phyloP scores from a whole-genome alignment of 2,113 vertebrate species.

The Propithecus coquereli region DNA sequence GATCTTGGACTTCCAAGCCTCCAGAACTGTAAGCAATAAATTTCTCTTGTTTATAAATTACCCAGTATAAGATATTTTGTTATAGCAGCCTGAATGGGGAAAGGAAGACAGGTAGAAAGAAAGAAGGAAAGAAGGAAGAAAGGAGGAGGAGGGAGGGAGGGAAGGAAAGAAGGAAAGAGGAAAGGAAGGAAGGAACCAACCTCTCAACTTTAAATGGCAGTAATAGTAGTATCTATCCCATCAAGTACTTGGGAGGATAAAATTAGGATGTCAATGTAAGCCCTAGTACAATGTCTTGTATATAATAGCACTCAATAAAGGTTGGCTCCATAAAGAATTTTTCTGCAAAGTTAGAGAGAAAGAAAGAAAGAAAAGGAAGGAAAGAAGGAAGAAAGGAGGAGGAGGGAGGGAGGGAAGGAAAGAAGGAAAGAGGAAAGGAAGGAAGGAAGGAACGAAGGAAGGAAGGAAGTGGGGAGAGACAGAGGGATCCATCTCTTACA shows the following conservation, averaged over 20 bases:
- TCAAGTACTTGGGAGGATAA: background rate
- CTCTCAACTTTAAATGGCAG: too few relatives aligned
- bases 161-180: background rate
- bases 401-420: too few relatives aligned
- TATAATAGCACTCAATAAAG: background rate
- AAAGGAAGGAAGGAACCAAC: background rate
- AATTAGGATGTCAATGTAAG: background rate
- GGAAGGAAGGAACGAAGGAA: too few relatives aligned
- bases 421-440: too few relatives aligned
- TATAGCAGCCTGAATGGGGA: background rate
- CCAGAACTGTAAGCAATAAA: background rate
- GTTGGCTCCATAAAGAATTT: background rate
- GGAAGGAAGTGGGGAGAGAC: too few relatives aligned
- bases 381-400: too few relatives aligned
- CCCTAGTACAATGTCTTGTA: background rate
- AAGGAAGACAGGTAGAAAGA: background rate
- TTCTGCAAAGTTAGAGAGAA: background rate
- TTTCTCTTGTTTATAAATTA: background rate
- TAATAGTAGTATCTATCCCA: background rate
- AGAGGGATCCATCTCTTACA: background rate
- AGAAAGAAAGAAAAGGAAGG: background rate
- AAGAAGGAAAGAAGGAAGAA: background rate
- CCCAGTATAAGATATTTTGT: background rate
- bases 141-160: background rate
- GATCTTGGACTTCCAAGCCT: background rate